These are phyloP conservation scores for Azorinus chamasolen DNA, from an alignment of 2,888 invertebrate genomes.

Conservation along the genomic window DNA sequence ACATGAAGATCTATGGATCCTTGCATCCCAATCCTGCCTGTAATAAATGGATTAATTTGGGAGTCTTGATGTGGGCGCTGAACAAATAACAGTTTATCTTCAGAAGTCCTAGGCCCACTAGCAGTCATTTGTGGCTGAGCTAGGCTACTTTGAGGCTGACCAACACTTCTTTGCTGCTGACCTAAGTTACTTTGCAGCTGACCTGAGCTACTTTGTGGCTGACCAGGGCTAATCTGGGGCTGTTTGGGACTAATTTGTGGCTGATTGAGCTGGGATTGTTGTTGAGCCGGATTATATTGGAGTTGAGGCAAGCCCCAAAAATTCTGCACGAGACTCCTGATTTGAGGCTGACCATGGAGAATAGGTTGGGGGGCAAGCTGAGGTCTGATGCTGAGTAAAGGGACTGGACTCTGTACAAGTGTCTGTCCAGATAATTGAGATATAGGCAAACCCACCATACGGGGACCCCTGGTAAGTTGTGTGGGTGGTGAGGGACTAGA, in stretches of 20 bases:
- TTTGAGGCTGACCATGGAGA: too few relatives aligned
- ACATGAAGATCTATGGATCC: slow-evolving; percentile 30
- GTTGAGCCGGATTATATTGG: too few relatives aligned
- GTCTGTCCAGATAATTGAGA: not conserved
- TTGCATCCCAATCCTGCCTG: not conserved
- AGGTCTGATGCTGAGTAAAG: not conserved
- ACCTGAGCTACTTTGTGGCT: not conserved
- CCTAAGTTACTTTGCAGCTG: not conserved
- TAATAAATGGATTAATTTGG: slow-evolving; percentile 6
- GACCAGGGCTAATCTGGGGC: not conserved
- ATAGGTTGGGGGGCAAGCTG: not conserved
- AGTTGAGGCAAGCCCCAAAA: too few relatives aligned
- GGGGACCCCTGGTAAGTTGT: not conserved
- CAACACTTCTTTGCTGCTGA: too few relatives aligned
- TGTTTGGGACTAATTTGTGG: too few relatives aligned
- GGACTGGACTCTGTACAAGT: not conserved
- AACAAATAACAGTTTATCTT: too few relatives aligned
- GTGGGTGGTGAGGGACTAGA: not conserved
- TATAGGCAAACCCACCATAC: not conserved
- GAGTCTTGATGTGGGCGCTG: too few relatives aligned
- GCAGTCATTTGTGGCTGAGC: too few relatives aligned
- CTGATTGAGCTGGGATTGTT: too few relatives aligned
- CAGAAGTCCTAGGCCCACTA: too few relatives aligned
- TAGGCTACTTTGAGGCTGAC: too few relatives aligned
- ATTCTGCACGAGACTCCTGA: too few relatives aligned